A percentile compares a stretch with the other conserved stretches of the same genome.
These are phyloP conservation scores for Copsychus sechellarum DNA, from an alignment of 2,113 vertebrate genomes.

Conservation along the genomic window DNA sequence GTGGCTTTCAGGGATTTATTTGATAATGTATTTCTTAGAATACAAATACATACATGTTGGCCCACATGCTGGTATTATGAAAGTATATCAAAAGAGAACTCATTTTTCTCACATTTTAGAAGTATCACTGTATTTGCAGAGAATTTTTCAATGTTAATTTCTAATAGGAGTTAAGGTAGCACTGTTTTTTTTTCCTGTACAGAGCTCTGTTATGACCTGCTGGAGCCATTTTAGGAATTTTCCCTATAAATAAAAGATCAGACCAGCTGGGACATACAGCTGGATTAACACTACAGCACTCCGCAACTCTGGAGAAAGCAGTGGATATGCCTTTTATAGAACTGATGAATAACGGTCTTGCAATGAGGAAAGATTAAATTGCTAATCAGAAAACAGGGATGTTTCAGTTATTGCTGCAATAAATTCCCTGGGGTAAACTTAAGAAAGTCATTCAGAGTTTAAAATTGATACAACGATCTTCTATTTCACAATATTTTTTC, in stretches of 20 bases:
- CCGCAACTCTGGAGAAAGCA: not conserved
- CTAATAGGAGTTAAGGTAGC: not conserved
- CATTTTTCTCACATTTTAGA: not conserved
- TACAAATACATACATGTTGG: not conserved
- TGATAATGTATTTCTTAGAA: not conserved
- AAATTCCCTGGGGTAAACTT: not conserved
- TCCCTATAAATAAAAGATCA: conserved; percentile 16
- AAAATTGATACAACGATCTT: not conserved
- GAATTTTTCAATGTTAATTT: not conserved
- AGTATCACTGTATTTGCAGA: not conserved
- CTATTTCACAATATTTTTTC: not conserved
- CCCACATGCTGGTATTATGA: not conserved
- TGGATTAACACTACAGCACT: conserved; percentile 22
- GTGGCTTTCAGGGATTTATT: not conserved
- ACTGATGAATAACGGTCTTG: not conserved
- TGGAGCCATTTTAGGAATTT: not conserved
- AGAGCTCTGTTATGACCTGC: not conserved
- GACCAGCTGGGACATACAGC: not conserved
- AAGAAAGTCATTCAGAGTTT: not conserved
- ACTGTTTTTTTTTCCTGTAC: not conserved
- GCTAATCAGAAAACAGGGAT: not conserved
- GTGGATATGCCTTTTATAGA: not conserved
- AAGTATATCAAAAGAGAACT: not conserved
- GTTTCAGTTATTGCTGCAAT: not conserved
- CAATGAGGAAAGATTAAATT: not conserved